Evolutionary conservation across 2,888 invertebrate genomes (phyloP), one percentile per base, ranked within the genome.

Genomic region (Epirrita christyi): DNA sequence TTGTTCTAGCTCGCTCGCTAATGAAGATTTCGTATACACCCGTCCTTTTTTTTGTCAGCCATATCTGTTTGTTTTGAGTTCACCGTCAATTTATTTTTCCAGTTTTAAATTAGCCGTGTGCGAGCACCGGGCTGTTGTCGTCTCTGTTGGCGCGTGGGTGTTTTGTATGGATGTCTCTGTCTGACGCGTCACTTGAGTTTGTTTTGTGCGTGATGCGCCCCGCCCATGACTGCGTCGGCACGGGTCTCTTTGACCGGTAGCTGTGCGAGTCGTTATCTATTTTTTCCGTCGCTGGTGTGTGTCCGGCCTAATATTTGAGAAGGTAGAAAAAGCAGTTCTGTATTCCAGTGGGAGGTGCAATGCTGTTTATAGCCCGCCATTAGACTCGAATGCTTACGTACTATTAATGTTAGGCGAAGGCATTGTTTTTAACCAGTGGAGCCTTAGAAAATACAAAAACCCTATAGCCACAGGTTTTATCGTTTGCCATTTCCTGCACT

Each of bases 121-220:
- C 76, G 76, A 76, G 78, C 87, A 84, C 82, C 83, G 81, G 85
- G 75, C 81, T 77, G 62, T 72, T 70, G 70, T 73, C 67, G 78
- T 86, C 83, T 64, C 66, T 61, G 54, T 69, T 63, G 29, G 55
- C 11, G 8, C n/a, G 67, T 58, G 70, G 56, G 60, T 55, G 60
- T 36, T 64, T 36, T 41, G 54, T 27, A 59, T 80, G 63, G 65
- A 61, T 63, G 70, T 67, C 73, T 88, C 83, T 76, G 78, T 76
- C 72, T 88, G 80, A 69, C 81, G 75, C 76, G 74, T 83, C 83
- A 81, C 81, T 76, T 74, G 50, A 84, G 89, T 91, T 90, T 92
- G 91, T 91, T 91, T 91, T 82, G 87, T 83, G 89, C 90, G 90
- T 90, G 90, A 91, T 88, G 87, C 74, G 90, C 86, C 87, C 78